Evolutionary conservation across 2,888 invertebrate species (phyloP), one percentile per base, ranked within the genome.

Genomic region (Eilema depressum): DNA sequence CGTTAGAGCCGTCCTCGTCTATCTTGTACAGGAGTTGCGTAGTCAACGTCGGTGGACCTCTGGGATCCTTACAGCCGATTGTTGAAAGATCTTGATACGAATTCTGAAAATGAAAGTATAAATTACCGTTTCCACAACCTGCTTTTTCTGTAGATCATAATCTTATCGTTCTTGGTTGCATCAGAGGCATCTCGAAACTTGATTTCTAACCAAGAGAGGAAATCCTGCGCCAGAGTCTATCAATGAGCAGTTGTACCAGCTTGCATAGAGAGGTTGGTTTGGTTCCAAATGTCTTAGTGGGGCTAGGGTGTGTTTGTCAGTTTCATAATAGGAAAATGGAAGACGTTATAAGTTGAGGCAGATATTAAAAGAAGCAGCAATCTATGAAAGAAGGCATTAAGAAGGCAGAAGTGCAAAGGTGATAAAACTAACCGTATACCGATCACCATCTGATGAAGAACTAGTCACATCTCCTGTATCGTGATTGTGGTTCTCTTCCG

Each of bases 21-120:
- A 96, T 96, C 93, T 96, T 96, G 88, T 95, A 96, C 30, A 96
- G 96, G 71, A 96, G 89, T 80, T 95, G 96, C 33, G 96, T 95
- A 0, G 94, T 92, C 69, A 95, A 77, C 26, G 91, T 88, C 4
- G 93, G 92, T 1, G 92, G 89, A 10, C 77, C 76, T n/a, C 79
- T 74, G 20, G 65, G 74, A 56, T 80, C 75, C 65, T 76, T 78
- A 26, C 77, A 76, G 23, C 66, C 70, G 20, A 73, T 75, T 2
- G 26, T 12, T 2, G 75, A 47, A 30, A 63, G 71, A n/a, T 77
- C 76, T 61, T 74, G 76, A 26, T 66, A 70, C 0, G 67, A 69
- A 61, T 76, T 80, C 86, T 86, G 80, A 75, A 83, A 62, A 62
- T 8, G 1, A 53, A 53, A n/a, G n/a, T n/a, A n/a, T n/a, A n/a